A percentile compares a stretch with the other conserved stretches of the same genome.
phyloP scores from a whole-genome alignment of 2,113 vertebrate species.

The Naja naja region DNA sequence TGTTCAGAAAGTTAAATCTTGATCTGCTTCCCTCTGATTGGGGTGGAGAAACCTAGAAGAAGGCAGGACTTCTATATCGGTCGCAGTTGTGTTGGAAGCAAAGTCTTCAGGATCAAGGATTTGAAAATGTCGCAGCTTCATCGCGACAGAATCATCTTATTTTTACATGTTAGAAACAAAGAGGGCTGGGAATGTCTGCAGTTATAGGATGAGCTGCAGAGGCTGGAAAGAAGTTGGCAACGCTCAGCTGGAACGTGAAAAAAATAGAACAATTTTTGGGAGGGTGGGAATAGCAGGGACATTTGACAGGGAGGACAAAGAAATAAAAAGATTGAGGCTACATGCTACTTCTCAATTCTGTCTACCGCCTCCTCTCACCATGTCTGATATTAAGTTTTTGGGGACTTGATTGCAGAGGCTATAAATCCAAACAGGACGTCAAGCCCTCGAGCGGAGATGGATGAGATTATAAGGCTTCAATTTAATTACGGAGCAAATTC shows the following conservation, averaged over 20 bases:
- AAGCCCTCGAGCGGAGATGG: neutral
- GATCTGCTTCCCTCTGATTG: neutral
- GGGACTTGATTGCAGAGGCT: neutral
- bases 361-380: neutral
- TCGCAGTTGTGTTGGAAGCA: neutral
- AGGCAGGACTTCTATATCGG: neutral
- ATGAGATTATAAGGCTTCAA: neutral
- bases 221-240: neutral
- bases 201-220: neutral
- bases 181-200: neutral
- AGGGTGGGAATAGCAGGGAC: neutral
- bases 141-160: neutral
- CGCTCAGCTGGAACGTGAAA: neutral
- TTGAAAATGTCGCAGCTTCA: neutral
- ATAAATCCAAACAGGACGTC: neutral
- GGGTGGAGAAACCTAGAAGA: neutral
- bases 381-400: neutral
- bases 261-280: neutral
- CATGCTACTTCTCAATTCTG: neutral
- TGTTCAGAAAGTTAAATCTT: neutral
- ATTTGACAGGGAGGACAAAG: neutral
- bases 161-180: too few relatives aligned
- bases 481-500: slow-evolving; percentile 2
- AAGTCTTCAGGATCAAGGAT: neutral
- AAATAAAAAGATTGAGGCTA: neutral